phyloP scores from a whole-genome alignment of 1,140 invertebrate species.

The Pseudomyrmex pallidus region DNA sequence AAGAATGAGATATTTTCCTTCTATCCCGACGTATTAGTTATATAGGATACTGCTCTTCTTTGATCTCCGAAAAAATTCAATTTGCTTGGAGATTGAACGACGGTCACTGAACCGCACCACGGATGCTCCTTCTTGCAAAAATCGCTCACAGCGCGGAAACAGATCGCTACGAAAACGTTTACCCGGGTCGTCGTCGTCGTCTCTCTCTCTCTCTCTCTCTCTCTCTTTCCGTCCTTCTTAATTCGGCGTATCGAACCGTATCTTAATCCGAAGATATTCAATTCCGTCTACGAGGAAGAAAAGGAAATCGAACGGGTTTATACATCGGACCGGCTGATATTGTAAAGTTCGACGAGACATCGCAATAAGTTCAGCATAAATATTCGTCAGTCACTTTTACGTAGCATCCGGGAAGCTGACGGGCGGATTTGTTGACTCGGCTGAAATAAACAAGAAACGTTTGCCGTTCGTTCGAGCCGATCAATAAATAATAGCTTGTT shows the following conservation, averaged over 20 bases:
- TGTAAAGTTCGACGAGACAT: conserved; percentile 35
- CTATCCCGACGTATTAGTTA: conserved; percentile 51
- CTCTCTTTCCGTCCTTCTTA: conserved; percentile 37
- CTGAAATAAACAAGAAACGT: conserved; percentile 37
- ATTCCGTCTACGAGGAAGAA: conserved; percentile 33
- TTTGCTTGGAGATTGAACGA: conserved; percentile 82
- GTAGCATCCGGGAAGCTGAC: background rate
- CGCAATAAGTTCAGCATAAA: conserved; percentile 28
- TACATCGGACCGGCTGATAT: background rate
- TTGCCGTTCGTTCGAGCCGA: background rate
- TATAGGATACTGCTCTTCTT: conserved; percentile 78
- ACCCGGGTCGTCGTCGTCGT: background rate
- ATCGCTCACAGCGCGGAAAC: conserved; percentile 43
- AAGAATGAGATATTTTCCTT: conserved; percentile 45
- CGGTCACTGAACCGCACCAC: conserved; percentile 76
- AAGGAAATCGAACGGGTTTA: conserved; percentile 23
- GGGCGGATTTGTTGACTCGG: conserved; percentile 35
- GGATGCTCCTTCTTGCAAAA: conserved; percentile 37
- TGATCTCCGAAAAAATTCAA: conserved; percentile 84
- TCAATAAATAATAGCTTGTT: conserved; percentile 51
- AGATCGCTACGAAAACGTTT: conserved; percentile 72
- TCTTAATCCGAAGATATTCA: conserved; percentile 47
- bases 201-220: background rate
- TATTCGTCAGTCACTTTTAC: conserved; percentile 8
- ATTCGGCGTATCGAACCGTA: conserved; percentile 54